These are phyloP conservation scores for Tetropium fuscum DNA, from an alignment of 2,888 invertebrate genomes.

Conservation along the genomic window DNA sequence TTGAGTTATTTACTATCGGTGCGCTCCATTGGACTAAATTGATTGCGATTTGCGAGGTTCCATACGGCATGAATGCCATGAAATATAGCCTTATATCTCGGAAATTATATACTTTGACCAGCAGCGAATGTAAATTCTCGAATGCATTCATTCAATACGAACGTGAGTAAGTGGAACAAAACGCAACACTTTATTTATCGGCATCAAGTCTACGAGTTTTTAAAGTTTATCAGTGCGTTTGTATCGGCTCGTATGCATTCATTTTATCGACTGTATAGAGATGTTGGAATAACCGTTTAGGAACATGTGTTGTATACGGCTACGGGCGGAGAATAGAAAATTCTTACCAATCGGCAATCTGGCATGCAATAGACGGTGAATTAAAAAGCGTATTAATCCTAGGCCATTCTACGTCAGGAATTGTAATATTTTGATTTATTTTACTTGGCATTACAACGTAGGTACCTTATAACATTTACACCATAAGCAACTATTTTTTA, in stretches of 20 bases:
- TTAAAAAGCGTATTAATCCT: too few relatives aligned
- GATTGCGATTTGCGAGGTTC: constrained; percentile 10
- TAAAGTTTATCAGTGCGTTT: constrained; percentile 28
- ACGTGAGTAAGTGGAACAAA: constrained; percentile 37
- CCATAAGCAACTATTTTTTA: too few relatives aligned
- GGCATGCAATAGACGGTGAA: background rate
- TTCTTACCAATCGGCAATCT: background rate
- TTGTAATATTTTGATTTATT: too few relatives aligned
- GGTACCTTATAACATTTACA: too few relatives aligned
- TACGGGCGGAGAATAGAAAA: background rate
- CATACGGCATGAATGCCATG: constrained; percentile 29
- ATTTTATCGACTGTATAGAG: constrained; percentile 29
- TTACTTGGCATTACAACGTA: too few relatives aligned
- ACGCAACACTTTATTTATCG: constrained; percentile 35
- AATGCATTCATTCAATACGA: constrained; percentile 32
- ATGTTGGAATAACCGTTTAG: constrained; percentile 33
- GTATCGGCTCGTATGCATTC: constrained; percentile 26
- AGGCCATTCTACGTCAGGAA: too few relatives aligned
- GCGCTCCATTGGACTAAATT: background rate
- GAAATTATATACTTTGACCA: constrained; percentile 28
- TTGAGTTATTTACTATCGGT: constrained; percentile 6
- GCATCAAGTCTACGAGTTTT: constrained; percentile 25
- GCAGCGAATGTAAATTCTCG: constrained; percentile 29
- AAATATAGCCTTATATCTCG: constrained; percentile 24
- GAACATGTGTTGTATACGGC: background rate